Evolutionary conservation across 2,113 vertebrate species (phyloP), one percentile per base, ranked within the genome.

Genomic region (Leptocoma aspasia): DNA sequence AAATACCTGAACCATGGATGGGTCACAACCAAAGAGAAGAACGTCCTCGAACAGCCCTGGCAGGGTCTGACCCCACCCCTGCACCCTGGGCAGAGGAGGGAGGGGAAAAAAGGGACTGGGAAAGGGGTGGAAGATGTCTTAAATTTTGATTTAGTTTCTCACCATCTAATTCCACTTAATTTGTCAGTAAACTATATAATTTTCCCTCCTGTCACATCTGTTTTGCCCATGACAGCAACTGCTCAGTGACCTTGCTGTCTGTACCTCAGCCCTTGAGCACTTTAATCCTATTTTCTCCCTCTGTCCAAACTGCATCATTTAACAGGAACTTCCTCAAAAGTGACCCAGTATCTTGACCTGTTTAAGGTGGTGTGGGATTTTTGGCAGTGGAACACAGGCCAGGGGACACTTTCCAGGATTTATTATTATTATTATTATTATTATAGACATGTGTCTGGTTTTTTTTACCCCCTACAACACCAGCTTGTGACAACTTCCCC

Each of bases 391-490:
- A 72, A 24, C 23, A 19, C 7, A 35, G 44, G 23, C 57, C 22
- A 19, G 19, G 39, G 37, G 18, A 39, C 35, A 23, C 39, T 27
- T 61, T 9, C 15, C 39, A 72, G 44, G 7, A 27, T 18, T 39
- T 39, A 39, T 39, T 39, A 39, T 39, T 39, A 39, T 7, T 45
- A 45, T 68, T 60, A 9, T 16, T 63, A 5, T 30, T 35, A 27
- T 39, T 42, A 26, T 2, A 18, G 11, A 35, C 2, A 3, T 28
- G 6, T 37, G 83, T 61, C 17, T 66, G 0, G 24, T 2, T 20
- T 64, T 35, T 19, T 11, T 1, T 39, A 39, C 2, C 4, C 42
- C 19, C n/a, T 6, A 4, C 28, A n/a, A 1, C 28, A 41, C 2
- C 9, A 30, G 6, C 9, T 44, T 44, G 33, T 23, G 45, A 75